A percentile compares a stretch with the other conserved stretches of the same genome.
Conservation (phyloP, 2,113 vertebrate genomes). For the Tenebrosternarchus preto region DNA sequence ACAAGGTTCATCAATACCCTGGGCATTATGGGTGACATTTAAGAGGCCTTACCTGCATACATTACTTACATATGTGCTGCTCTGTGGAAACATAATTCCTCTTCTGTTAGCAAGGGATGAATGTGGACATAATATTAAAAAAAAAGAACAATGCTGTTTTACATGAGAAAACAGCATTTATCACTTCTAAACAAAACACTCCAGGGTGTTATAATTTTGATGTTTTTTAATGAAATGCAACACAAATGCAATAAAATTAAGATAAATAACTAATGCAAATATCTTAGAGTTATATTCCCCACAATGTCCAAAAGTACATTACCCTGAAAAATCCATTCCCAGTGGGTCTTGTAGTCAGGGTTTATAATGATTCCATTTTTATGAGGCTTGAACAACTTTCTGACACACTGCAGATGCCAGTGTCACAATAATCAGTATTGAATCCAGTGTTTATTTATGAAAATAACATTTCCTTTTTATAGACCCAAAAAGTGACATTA, state of each 20-base stretch:
- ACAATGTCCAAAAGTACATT: slow-evolving; percentile 75
- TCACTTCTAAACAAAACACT: slow-evolving; percentile 38
- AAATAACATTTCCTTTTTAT: slow-evolving; percentile 73
- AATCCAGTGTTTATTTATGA: slow-evolving; percentile 81
- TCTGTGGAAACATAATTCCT: background rate
- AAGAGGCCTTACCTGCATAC: background rate
- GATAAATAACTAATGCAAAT: slow-evolving; percentile 81
- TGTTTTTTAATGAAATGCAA: slow-evolving; percentile 76
- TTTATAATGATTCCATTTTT: slow-evolving; percentile 61
- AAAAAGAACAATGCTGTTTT: background rate
- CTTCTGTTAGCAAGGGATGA: background rate
- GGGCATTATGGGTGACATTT: background rate
- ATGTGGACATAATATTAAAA: background rate
- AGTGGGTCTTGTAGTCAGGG: slow-evolving; percentile 73
- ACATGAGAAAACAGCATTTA: background rate
- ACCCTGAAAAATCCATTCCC: slow-evolving; percentile 69
- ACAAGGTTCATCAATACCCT: background rate
- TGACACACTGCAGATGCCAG: slow-evolving; percentile 45
- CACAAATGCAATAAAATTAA: slow-evolving; percentile 82
- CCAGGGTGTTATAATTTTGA: slow-evolving; percentile 57
- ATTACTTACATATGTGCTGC: too few species aligned
- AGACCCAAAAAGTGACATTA: slow-evolving; percentile 73
- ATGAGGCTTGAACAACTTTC: slow-evolving; percentile 57
- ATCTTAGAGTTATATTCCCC: slow-evolving; percentile 72
- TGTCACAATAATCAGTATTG: slow-evolving; percentile 64